A percentile compares a stretch with the other conserved stretches of the same genome.
phyloP scores from a whole-genome alignment of 2,797 vertebrate species.

The Sebastes alutus region DNA sequence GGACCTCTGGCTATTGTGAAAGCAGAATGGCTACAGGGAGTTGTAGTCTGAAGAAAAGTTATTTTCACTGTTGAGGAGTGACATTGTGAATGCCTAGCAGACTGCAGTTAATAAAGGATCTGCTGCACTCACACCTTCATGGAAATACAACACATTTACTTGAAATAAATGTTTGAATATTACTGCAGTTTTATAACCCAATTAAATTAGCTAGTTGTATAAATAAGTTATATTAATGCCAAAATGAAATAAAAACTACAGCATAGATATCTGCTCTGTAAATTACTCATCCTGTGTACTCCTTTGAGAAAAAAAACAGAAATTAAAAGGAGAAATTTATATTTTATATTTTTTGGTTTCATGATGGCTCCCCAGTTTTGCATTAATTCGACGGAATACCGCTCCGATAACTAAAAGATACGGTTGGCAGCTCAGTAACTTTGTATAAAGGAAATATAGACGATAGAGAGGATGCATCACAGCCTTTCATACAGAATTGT shows the following conservation, averaged over 20 bases:
- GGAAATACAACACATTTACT: not conserved
- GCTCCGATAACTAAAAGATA: not conserved
- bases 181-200: not conserved
- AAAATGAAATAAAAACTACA: not conserved
- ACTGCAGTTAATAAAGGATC: not conserved
- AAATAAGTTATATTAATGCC: not conserved
- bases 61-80: not conserved
- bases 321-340: not conserved
- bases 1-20: slow-evolving; percentile 31
- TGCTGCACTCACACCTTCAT: not conserved
- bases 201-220: not conserved
- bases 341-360: not conserved
- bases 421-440: not conserved
- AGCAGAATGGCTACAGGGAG: slow-evolving; percentile 8
- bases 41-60: not conserved
- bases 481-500: not conserved
- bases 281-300: not conserved
- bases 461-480: not conserved
- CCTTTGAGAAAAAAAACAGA: not conserved
- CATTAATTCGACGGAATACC: not conserved
- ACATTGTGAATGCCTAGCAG: slow-evolving; percentile 1
- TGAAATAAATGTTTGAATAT: not conserved
- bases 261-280: not conserved
- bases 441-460: not conserved
- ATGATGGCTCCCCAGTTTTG: not conserved